A percentile compares a stretch with the other conserved stretches of the same genome.
These are phyloP conservation scores for Lophius piscatorius DNA, from an alignment of 2,113 vertebrate genomes.

Conservation along the genomic window DNA sequence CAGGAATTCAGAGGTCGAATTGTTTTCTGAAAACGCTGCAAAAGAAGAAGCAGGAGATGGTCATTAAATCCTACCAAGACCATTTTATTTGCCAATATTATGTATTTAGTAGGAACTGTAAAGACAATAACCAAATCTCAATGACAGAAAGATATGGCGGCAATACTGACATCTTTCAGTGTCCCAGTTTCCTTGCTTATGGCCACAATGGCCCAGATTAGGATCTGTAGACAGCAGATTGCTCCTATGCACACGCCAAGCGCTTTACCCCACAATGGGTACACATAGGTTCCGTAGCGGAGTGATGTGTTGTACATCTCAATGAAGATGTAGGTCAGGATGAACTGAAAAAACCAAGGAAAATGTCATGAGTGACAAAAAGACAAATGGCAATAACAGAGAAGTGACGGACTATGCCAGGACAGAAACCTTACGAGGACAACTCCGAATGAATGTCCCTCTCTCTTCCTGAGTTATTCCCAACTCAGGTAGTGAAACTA, in stretches of 20 bases:
- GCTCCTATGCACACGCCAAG: conserved; percentile 82
- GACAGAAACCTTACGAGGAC: neutral
- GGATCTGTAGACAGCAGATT: conserved; percentile 83
- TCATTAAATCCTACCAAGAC: neutral
- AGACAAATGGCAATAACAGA: conserved; percentile 5
- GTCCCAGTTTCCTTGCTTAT: conserved; percentile 83
- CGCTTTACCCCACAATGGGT: conserved; percentile 80
- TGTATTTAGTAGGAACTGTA: neutral
- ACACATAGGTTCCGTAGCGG: conserved; percentile 79
- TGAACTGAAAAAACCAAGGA: conserved; percentile 73
- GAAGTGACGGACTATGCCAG: neutral
- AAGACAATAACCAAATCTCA: conserved; percentile 14
- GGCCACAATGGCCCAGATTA: conserved; percentile 81
- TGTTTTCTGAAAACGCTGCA: conserved; percentile 82
- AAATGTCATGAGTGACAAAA: conserved; percentile 6
- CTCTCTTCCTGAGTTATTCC: conserved; percentile 49
- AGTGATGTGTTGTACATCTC: conserved; percentile 82
- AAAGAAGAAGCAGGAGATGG: conserved; percentile 2
- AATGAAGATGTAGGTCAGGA: conserved; percentile 84
- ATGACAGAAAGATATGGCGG: conserved; percentile 5
- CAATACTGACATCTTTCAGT: conserved; percentile 79
- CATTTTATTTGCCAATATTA: neutral
- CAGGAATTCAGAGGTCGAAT: conserved; percentile 83
- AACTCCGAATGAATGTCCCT: conserved; percentile 41
- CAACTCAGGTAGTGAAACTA: neutral